Evolutionary conservation across 2,888 invertebrate genomes (phyloP).

Genomic region (Lutraria lutraria): DNA sequence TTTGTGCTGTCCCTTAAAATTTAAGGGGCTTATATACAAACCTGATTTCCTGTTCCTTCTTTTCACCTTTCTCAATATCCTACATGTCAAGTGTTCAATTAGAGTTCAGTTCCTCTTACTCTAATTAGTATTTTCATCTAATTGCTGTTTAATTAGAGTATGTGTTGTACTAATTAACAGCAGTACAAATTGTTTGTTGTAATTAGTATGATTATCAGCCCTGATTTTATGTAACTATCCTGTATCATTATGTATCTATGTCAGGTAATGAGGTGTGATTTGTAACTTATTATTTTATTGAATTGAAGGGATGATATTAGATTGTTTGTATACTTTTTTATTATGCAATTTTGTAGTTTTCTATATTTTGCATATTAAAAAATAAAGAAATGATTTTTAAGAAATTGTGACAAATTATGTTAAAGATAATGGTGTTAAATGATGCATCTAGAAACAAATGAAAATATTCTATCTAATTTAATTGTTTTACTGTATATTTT

Average conservation of each 20-base stretch:
- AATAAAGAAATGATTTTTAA: no score
- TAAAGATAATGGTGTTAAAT: no score
- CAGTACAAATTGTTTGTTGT: conserved; percentile 19
- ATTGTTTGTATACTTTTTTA: conserved; percentile 13
- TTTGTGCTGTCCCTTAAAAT: not conserved
- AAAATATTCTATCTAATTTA: no score
- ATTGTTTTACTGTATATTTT: no score
- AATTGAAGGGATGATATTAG: conserved; percentile 10
- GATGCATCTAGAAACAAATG: no score
- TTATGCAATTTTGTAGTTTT: no score
- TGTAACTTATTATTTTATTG: conserved; percentile 25
- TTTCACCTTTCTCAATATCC: conserved; percentile 36
- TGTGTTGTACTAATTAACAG: conserved; percentile 24
- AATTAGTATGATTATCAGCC: conserved; percentile 29
- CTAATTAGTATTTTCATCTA: conserved; percentile 18
- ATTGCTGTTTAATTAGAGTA: conserved; percentile 28
- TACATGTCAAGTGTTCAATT: conserved; percentile 22
- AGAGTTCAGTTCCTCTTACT: conserved; percentile 37
- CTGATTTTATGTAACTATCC: not conserved
- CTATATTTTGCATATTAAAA: no score
- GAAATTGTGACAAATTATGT: no score
- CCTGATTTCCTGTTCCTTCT: conserved; percentile 34
- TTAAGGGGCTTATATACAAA: conserved; percentile 38
- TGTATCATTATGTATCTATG: conserved; percentile 33
- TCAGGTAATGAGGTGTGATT: conserved; percentile 30